These are phyloP conservation scores for Burhinus oedicnemus DNA, from an alignment of 2,113 vertebrate species.

Conservation along the genomic window DNA sequence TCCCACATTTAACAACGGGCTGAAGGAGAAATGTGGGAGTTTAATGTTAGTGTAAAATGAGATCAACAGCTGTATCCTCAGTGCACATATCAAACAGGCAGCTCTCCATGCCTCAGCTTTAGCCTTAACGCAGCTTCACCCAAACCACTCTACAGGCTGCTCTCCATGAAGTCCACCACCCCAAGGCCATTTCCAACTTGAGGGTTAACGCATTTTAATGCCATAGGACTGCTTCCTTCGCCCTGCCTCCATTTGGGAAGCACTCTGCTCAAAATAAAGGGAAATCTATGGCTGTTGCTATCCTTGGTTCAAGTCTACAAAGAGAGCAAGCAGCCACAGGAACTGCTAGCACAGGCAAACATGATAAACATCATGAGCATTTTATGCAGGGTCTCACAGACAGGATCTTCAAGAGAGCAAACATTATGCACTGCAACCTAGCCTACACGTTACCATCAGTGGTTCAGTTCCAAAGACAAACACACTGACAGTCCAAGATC, in stretches of 20 bases:
- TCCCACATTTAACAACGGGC: neutral
- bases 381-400: neutral
- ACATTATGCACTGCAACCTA: neutral
- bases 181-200: neutral
- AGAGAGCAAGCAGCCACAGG: neutral
- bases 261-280: neutral
- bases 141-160: neutral
- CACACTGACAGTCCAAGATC: fast-evolving
- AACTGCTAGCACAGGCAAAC: neutral
- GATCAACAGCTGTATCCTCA: neutral
- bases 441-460: neutral
- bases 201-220: fast-evolving
- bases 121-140: neutral
- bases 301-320: neutral
- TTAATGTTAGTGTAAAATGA: neutral
- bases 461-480: neutral
- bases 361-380: fast-evolving
- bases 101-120: neutral
- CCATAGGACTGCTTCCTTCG: neutral
- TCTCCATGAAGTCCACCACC: neutral
- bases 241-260: neutral
- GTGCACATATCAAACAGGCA: neutral
- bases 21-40: neutral
- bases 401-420: neutral
- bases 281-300: neutral